Evolutionary conservation across 2,797 vertebrate species (phyloP), one percentile per base, ranked within the genome.

Genomic region (Anomalospiza imberbis): DNA sequence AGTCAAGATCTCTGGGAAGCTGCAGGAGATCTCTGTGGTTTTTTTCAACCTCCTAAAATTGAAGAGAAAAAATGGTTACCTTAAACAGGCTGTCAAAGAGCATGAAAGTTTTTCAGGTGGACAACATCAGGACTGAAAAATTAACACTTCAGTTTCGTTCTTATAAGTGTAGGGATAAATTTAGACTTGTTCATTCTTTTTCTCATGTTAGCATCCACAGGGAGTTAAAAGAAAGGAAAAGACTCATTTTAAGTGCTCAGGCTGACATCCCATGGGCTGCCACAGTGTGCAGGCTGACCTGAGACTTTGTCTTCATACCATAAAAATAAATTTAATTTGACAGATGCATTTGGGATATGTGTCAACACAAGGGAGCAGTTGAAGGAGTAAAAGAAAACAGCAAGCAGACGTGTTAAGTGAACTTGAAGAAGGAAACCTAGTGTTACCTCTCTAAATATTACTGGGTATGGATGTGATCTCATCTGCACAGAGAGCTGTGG

Each of bases 1-100:
- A 98, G 78, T 98, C 98, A 71, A 99, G 97, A 40, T 99, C 99
- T 54, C 93, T 97, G 9, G 99, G 98, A 95, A 99, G 98, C 38
- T 97, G 98, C 93, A 99, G 95, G 88, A 99, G 97, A 89, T 99
- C 98, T 0, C 97, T 98, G 79, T 99, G 98, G 53, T 97, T 98
- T 54, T 90, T 95, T 88, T 99, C 99, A 31, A 98, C 98, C 94
- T 99, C 99, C 99, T 99, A 97, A 91, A 97, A 96, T 93, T 85
- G 91, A 84, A 92, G 10, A 12, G 29, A 45, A 88, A 77, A 80
- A 84, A 29, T 16, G 0, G 9, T 93, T 94, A 72, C 34, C 36
- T 71, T 79, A 48, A 14, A 40, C 9, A 42, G 38, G 20, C 62
- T 78, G 32, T 71, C 74, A 79, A 89, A 85, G 32, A 40, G 17